A percentile compares a stretch with the other conserved stretches of the same genome.
Evolutionary conservation across 2,797 vertebrate species (phyloP).

Genomic region (Enteromius afrohamiltoni): DNA sequence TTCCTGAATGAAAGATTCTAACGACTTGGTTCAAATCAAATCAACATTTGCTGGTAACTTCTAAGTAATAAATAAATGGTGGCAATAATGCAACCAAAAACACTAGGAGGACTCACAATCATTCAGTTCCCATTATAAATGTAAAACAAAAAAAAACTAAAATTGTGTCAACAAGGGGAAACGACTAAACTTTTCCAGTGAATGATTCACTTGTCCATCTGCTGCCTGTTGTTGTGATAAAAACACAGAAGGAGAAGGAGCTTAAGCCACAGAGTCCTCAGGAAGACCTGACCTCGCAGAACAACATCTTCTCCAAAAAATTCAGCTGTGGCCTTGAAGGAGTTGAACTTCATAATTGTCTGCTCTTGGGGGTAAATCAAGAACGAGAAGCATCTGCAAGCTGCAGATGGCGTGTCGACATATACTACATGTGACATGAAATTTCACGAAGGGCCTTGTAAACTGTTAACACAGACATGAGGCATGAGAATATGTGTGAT

Average conservation of each 20-base stretch:
- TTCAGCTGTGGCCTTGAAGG: slow-evolving; percentile 37
- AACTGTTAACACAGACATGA: slow-evolving; percentile 24
- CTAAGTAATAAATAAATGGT: neutral
- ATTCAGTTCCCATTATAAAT: neutral
- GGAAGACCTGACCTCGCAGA: neutral
- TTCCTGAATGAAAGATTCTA: neutral
- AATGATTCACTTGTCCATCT: slow-evolving; percentile 28
- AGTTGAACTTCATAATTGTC: slow-evolving; percentile 28
- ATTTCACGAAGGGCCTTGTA: slow-evolving; percentile 26
- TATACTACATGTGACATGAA: slow-evolving; percentile 7
- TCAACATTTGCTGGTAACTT: neutral
- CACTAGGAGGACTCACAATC: neutral
- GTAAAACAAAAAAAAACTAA: neutral
- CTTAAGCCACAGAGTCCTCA: neutral
- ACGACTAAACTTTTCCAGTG: neutral
- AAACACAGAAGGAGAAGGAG: neutral
- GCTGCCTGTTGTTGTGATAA: slow-evolving; percentile 6
- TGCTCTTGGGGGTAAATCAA: slow-evolving; percentile 33
- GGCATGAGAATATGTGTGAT: slow-evolving; percentile 18
- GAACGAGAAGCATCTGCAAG: slow-evolving; percentile 16
- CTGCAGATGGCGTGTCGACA: slow-evolving; percentile 19
- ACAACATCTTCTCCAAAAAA: slow-evolving; percentile 27
- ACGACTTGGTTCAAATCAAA: neutral
- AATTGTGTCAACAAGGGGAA: neutral
- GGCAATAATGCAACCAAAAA: neutral